These are phyloP conservation scores for Dasypogon diadema DNA, from an alignment of 2,888 invertebrate species.

Conservation along the genomic window DNA sequence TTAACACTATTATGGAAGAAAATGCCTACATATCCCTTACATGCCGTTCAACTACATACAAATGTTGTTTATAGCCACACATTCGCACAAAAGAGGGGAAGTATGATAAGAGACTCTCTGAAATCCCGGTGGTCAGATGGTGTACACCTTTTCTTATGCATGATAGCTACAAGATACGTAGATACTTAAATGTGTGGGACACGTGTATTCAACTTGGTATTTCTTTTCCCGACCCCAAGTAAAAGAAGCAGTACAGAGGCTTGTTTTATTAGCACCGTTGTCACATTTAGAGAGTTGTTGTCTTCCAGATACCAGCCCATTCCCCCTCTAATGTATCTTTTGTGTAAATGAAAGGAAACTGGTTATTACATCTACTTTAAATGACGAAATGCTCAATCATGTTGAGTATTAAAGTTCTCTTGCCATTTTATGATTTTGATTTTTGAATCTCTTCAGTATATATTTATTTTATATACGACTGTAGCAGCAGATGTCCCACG, in stretches of 20 bases:
- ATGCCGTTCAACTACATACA: neutral
- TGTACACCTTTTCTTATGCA: neutral
- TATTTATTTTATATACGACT: neutral
- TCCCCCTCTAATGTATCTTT: neutral
- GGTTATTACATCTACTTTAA: slow-evolving; percentile 15
- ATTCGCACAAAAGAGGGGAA: slow-evolving; percentile 6
- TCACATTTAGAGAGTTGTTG: slow-evolving; percentile 1
- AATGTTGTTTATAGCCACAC: neutral
- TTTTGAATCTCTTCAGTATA: slow-evolving; percentile 16
- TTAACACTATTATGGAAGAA: slow-evolving; percentile 7
- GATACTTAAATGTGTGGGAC: neutral
- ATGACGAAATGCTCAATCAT: slow-evolving; percentile 20
- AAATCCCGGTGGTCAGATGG: slow-evolving; percentile 1
- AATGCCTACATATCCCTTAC: slow-evolving; percentile 1
- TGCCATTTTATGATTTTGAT: neutral
- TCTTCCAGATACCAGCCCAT: neutral
- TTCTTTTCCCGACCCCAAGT: slow-evolving; percentile 6
- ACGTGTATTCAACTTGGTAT: neutral
- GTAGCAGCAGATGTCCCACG: slow-evolving; percentile 8
- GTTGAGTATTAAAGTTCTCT: slow-evolving; percentile 7
- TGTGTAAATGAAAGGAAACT: slow-evolving; percentile 31
- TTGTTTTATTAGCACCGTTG: slow-evolving; percentile 8
- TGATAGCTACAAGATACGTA: neutral
- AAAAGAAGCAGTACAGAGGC: neutral
- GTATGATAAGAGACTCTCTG: slow-evolving; percentile 24